Conservation (phyloP, 1,140 invertebrate genomes). For the Bombus picipes region DNA sequence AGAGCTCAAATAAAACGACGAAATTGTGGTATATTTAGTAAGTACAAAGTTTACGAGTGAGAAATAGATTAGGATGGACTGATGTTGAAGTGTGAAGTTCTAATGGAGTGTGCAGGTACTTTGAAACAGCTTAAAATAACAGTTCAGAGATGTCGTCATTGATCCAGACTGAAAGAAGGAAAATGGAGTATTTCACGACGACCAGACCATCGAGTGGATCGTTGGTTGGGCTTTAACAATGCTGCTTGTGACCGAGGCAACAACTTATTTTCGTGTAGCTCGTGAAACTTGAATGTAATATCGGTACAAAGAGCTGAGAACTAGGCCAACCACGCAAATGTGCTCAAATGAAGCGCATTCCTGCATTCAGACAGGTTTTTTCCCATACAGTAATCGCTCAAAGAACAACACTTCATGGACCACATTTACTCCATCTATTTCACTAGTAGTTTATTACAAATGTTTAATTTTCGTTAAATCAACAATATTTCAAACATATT, state of each 20-base stretch:
- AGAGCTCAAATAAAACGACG: neutral
- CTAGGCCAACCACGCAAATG: neutral
- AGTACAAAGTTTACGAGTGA: neutral
- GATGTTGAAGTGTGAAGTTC: neutral
- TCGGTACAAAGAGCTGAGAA: neutral
- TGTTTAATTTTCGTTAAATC: too few relatives aligned
- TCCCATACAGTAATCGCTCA: neutral
- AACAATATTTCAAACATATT: too few relatives aligned
- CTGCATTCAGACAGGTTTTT: neutral
- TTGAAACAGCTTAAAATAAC: neutral
- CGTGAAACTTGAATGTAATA: constrained; percentile 13
- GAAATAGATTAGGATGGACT: too few relatives aligned
- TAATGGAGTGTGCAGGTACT: neutral
- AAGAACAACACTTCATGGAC: neutral
- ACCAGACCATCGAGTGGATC: neutral
- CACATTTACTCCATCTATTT: too few relatives aligned
- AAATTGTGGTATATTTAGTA: too few relatives aligned
- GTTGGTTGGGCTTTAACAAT: neutral
- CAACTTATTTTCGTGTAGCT: constrained; percentile 6
- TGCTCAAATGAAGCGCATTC: neutral
- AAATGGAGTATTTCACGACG: neutral
- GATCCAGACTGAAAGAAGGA: neutral
- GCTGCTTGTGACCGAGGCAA: neutral
- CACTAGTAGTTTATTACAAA: too few relatives aligned
- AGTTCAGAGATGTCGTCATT: neutral